Base-by-base conservation (phyloP, 2,797 vertebrate genomes). In the Heteromormyrus szaboi region DNA sequence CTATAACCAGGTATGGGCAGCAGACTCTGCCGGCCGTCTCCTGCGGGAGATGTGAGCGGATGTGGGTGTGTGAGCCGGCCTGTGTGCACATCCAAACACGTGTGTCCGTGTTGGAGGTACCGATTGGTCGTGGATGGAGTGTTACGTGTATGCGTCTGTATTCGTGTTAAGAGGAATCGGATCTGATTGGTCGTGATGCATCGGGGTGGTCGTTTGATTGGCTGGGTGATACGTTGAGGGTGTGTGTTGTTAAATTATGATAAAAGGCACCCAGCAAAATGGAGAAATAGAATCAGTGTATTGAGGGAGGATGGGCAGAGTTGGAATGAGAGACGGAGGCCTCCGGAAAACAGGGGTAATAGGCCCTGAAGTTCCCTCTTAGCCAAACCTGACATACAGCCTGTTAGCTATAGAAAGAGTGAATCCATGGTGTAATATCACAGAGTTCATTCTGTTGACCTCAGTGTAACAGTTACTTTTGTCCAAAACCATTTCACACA, bases 1-100 rank as follows among this genome's bases (percentile, higher is more conserved):
- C 93, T 92, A 94, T 91, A 93, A 92, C 91, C 94, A 95, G 93
- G 94, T 96, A 96, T 91, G 95, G 95, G 94, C 94, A 95, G 93
- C 93, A 94, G 93, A 93, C 93, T 94, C 95, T 95, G 86, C 50
- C 81, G 87, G 46, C 53, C 54, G 41, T 48, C 12, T 84, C 37
- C 83, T 25, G 46, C 2, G 14, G 76, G 89, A 14, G 62, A 62
- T 53, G 62, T 79, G 90, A 9, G 65, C 85, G 76, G 83, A 72
- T 88, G 56, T 48, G 86, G 87, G 89, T 68, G 83, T 87, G 76
- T 89, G 89, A 86, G 86, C 6, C 54, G 54, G 89, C 76, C 86
- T 54, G 62, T 86, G 53, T 29, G 11, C 46, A 4, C 3, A 2
- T 50, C n/a, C 22, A 14, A 7, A 22, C 4, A 44, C 44, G 22